Conservation (phyloP, 2,888 invertebrate genomes). For the Augiades crinisus region DNA sequence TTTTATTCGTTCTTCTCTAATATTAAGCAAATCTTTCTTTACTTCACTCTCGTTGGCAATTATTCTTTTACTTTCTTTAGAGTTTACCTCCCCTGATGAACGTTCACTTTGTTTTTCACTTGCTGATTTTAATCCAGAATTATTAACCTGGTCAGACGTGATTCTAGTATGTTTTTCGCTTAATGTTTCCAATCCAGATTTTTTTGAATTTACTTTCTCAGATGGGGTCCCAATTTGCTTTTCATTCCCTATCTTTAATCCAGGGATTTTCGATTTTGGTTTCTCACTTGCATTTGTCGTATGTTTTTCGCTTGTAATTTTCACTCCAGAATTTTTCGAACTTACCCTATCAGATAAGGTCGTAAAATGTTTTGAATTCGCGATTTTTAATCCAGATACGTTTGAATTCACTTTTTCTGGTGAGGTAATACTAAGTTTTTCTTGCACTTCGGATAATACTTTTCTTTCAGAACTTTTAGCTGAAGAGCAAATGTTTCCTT, state of each 20-base stretch:
- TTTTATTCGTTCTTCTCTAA: slow-evolving; percentile 45
- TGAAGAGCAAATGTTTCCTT: slow-evolving; percentile 25
- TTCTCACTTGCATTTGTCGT: no score
- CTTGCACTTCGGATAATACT: slow-evolving; percentile 54
- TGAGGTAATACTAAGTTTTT: slow-evolving; percentile 37
- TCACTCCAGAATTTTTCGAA: neutral
- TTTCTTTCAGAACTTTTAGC: slow-evolving; percentile 35
- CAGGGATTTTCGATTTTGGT: no score
- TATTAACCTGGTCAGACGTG: no score
- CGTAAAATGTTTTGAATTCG: slow-evolving; percentile 37
- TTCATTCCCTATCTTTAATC: no score
- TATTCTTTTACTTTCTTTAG: no score
- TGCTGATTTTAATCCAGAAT: no score
- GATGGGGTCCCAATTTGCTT: no score
- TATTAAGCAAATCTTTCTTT: slow-evolving; percentile 32
- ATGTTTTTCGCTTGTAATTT: slow-evolving; percentile 28
- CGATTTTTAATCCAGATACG: neutral
- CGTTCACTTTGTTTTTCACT: no score
- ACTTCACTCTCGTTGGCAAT: slow-evolving; percentile 28
- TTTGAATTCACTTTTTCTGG: slow-evolving; percentile 19
- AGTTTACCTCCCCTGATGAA: no score
- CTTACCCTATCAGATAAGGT: slow-evolving; percentile 18
- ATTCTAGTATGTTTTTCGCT: no score
- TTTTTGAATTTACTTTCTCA: no score
- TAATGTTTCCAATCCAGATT: no score